Base-by-base conservation (phyloP, 1,140 invertebrate species). In the Elysia chlorotica region DNA sequence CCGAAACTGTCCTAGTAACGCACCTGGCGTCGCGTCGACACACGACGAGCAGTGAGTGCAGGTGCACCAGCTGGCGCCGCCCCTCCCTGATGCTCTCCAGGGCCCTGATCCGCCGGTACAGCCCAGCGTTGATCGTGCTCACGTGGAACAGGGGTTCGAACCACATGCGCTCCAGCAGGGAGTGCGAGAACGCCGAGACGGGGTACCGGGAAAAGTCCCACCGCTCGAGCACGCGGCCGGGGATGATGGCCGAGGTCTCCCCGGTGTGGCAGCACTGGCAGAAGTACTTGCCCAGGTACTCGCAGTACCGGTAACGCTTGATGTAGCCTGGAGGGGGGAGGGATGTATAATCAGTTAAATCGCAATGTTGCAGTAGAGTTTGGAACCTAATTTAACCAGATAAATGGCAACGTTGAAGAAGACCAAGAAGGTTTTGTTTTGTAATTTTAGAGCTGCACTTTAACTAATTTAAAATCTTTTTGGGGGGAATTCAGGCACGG, bases 261-360 rank as follows among this genome's bases (percentile, higher is more conserved):
- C 94, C 93, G 14, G 90, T 92, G 86, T 96, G 95, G 84, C 95
- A 96, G 36, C 93, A 93, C 5, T 94, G 94, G 84, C 95, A 96
- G 86, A 96, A 95, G 87, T 94, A 95, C 80, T 94, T 92, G 21
- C 94, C 94, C 59, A 95, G 88, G 84, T 96, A 96, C 81, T 94
- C 91, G 85, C 95, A 96, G 81, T 94, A 95, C 10, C 86, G 79
- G 71, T 84, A 87, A 62, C 91, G 90, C 30, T 91, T 90, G 14
- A 92, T 90, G 81, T 93, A 93, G 69, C 91, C 91, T 74, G 89
- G 56, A 23, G 56, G 25, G 56, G 25, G 56, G 56, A 59, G 56
- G 25, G 21, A 38, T 53, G 56, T 48, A n/a, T n/a, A n/a, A n/a
- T n/a, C n/a, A n/a, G n/a, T n/a, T n/a, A n/a, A n/a, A n/a, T n/a